Base-by-base conservation (phyloP, 2,113 vertebrate genomes). In the Scytalopus superciliaris region DNA sequence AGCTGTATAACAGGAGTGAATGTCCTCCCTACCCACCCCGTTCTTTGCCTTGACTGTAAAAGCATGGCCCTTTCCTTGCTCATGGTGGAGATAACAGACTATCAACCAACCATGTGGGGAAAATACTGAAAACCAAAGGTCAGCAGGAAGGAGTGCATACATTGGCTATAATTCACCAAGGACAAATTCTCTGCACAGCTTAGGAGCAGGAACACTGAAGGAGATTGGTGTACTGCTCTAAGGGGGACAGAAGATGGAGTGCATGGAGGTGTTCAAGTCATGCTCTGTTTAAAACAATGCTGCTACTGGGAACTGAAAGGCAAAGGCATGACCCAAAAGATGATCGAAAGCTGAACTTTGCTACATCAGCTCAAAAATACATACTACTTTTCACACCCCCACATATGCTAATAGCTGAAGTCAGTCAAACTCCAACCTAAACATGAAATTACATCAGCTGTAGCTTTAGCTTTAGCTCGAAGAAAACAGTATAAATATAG, bases 11-110 rank as follows among this genome's bases (percentile, higher is more conserved):
- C 15, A 57, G 27, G 45, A 74, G 23, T 35, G 4, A 33, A 63
- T 2, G 0, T 70, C 37, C 12, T 31, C 17, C 6, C 21, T 53
- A 19, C 19, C 25, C 27, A 27, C 5, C 4, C 6, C 2, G 1
- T 33, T 56, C 6, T 62, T 75, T 74, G 40, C 31, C 44, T 84
- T 2, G 2, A 3, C n/a, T 60, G 12, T 35, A 39, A 44, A 70
- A 80, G 33, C 11, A 19, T 47, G 35, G 4, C 64, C 42, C 30
- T 72, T 79, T 50, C 24, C 35, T 85, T 1, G 0, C 70, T 45
- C 56, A 14, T 12, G n/a, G 28, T 47, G 19, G 28, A 72, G 5
- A 28, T 8, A 57, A 40, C 47, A 56, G 33, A 33, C 19, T 68
- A 9, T 50, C 37, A 69, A n/a, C 12, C 37, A 84, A 21, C 25